Percentiles rank a stretch among this genome's conserved stretches.
These are phyloP conservation scores for Clunio marinus DNA, from an alignment of 2,888 invertebrate species.

Conservation along the genomic window DNA sequence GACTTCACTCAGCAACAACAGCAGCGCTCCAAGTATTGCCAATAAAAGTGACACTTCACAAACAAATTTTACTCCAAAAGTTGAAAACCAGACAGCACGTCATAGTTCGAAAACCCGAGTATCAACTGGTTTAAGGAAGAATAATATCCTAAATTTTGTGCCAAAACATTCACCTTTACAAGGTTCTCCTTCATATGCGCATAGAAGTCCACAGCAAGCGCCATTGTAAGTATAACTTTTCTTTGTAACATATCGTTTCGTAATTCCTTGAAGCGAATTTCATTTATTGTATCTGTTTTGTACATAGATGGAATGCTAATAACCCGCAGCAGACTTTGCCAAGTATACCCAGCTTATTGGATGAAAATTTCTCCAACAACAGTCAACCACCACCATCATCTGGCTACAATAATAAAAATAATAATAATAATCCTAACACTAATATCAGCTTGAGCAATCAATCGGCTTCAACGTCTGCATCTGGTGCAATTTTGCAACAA, in stretches of 20 bases:
- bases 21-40: too few species aligned
- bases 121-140: constrained; percentile 55
- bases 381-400: constrained; percentile 44
- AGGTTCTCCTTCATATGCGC: constrained; percentile 54
- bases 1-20: neutral
- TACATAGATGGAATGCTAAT: constrained; percentile 58
- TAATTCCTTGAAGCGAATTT: neutral
- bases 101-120: constrained; percentile 59
- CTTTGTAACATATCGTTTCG: neutral
- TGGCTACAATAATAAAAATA: constrained; percentile 38
- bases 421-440: constrained; percentile 28
- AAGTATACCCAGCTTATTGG: constrained; percentile 68
- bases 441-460: constrained; percentile 18
- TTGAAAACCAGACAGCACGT: constrained; percentile 58
- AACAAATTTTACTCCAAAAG: constrained; percentile 41
- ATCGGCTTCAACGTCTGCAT: constrained; percentile 20
- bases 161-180: constrained; percentile 59
- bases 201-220: constrained; percentile 51
- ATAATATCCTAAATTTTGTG: constrained; percentile 52
- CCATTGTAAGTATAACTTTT: constrained; percentile 47
- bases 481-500: constrained; percentile 41
- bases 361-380: constrained; percentile 47
- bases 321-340: constrained; percentile 66
- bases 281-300: neutral
- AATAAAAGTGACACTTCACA: constrained; percentile 46